Base-by-base conservation (phyloP, 2,888 invertebrate genomes). In the Amblyjoppa proteus region DNA sequence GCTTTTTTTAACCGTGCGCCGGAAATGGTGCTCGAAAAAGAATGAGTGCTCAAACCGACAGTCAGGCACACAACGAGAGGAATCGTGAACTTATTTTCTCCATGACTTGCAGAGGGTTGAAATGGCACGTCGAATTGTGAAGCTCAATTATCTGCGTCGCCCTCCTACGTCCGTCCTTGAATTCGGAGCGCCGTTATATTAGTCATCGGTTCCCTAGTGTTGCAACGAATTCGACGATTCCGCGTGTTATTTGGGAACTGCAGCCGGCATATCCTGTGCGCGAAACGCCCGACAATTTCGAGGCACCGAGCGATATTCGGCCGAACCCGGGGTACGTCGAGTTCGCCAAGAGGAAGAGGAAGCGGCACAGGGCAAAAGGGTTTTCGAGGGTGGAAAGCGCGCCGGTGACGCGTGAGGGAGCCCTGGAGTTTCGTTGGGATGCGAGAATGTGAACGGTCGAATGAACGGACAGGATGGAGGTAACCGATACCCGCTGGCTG, bases 361-460 rank as follows among this genome's bases (percentile, higher is more conserved):
- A 28, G 66, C 49, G 51, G 9, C 38, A 56, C 16, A 31, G 53
- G 53, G 34, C 51, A 49, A 53, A 68, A 71, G 49, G 49, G 61
- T 9, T 71, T 77, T 56, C 34, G 38, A 77, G 66, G 45, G 68
- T 68, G 34, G 58, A 78, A 78, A 83, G 75, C 69, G 38, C 51
- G 58, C 78, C 73, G 56, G n/a, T 69, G 83, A 78, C 83, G 49
- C 71, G 78, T n/a, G 13, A 58, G 6, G 38, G 66, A 38, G 68
- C 68, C 28, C 38, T 53, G 38, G 53, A 68, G 45, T 64, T 64
- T 66, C 41, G 34, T 49, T 31, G 61, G n/a, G 11, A 71, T 51
- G 64, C 58, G 83, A 38, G 73, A 83, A 69, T 74, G 69, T 81
- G 74, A 69, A 83, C 73, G 61, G 70, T 68, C 45, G 66, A 38